Evolutionary conservation across 2,888 invertebrate species (phyloP).

Genomic region (Leptura quadrifasciata): DNA sequence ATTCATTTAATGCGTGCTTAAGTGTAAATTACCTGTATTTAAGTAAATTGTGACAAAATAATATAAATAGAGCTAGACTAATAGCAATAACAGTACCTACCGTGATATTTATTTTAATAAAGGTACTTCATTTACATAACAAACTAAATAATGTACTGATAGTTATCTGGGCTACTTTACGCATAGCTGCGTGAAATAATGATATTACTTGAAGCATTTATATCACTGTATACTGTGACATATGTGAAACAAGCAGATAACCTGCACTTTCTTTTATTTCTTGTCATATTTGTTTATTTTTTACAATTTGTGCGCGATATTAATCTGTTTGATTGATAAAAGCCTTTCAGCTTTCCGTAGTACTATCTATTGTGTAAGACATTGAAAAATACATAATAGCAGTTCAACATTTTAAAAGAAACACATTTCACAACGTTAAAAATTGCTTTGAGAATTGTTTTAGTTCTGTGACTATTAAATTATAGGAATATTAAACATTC

Average conservation of each 20-base stretch:
- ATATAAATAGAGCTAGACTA: not conserved
- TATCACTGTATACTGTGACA: not conserved
- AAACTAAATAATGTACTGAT: not conserved
- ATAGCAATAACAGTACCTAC: not conserved
- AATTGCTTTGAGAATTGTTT: too few species aligned
- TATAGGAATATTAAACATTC: too few species aligned
- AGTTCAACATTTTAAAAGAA: too few species aligned
- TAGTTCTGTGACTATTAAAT: too few species aligned
- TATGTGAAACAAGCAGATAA: slow-evolving; percentile 9
- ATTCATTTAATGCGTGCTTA: too few species aligned
- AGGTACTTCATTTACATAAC: not conserved
- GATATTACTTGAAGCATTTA: not conserved
- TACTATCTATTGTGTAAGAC: too few species aligned
- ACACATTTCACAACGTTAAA: too few species aligned
- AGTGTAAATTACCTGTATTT: too few species aligned
- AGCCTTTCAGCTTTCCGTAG: not conserved
- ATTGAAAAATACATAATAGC: too few species aligned
- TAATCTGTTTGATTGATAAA: slow-evolving; percentile 1
- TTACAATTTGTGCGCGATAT: not conserved
- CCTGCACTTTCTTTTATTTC: slow-evolving; percentile 8
- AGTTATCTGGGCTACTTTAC: slow-evolving; percentile 22
- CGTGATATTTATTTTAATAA: not conserved
- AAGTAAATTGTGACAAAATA: not conserved
- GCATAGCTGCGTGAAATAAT: slow-evolving; percentile 10
- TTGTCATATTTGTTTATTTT: slow-evolving; percentile 12